Conservation (phyloP, 2,797 vertebrate genomes). For the Strix occidentalis region DNA sequence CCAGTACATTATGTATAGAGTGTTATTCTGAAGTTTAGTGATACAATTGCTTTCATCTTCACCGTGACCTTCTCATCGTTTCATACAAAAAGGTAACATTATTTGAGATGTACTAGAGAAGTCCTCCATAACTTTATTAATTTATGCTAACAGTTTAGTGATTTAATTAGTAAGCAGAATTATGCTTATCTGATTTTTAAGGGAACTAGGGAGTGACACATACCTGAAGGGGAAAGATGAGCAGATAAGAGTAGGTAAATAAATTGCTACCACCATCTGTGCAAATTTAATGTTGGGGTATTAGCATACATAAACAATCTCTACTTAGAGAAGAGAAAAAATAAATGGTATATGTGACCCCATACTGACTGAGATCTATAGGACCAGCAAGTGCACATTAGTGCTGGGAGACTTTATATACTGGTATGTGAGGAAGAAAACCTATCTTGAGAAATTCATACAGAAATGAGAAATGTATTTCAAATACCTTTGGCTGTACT, state of each 20-base stretch:
- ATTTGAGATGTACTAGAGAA: not conserved
- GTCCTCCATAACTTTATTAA: not conserved
- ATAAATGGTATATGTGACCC: rapidly evolving
- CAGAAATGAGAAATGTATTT: not conserved
- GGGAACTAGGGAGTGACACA: not conserved
- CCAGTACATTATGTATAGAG: rapidly evolving
- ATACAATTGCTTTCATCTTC: not conserved
- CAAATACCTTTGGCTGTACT: not conserved
- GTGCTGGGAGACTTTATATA: not conserved
- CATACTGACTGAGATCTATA: not conserved
- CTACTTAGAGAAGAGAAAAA: not conserved
- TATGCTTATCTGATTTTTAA: not conserved
- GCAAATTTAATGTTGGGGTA: not conserved
- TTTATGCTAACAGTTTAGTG: not conserved
- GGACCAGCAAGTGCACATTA: not conserved
- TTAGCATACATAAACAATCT: not conserved
- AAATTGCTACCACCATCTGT: not conserved
- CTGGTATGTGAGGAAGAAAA: not conserved
- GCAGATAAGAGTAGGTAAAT: not conserved
- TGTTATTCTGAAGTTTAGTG: not conserved
- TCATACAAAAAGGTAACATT: not conserved
- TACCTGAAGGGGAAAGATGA: not conserved
- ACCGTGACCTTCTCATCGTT: not conserved
- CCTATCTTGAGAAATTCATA: not conserved
- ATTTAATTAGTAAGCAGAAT: not conserved